phyloP scores from a whole-genome alignment of 2,113 vertebrate genomes.

The Anguilla japonica region DNA sequence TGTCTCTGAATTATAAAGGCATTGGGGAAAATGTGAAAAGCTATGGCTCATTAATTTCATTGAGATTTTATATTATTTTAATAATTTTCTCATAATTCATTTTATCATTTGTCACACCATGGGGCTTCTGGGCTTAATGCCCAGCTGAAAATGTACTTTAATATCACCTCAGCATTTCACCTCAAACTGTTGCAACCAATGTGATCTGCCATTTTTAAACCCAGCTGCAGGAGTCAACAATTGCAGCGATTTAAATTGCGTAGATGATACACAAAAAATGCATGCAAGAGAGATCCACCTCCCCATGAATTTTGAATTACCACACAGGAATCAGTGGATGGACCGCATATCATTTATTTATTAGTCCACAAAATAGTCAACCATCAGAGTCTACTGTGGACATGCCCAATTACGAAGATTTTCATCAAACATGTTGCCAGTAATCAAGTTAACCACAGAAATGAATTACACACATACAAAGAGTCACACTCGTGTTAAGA shows the following conservation, averaged over 20 bases:
- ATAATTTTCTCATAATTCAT: background rate
- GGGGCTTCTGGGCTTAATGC: background rate
- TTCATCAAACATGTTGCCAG: background rate
- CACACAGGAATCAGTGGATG: background rate
- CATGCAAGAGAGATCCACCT: background rate
- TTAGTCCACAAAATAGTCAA: background rate
- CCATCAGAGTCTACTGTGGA: background rate
- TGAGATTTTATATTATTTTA: background rate
- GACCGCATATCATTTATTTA: background rate
- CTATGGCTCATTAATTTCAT: background rate
- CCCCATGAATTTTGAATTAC: background rate
- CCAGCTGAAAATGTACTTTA: background rate
- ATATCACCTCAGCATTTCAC: background rate
- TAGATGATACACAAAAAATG: background rate
- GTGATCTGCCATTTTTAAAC: background rate
- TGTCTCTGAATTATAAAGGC: background rate
- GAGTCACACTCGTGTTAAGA: background rate
- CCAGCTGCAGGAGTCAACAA: background rate
- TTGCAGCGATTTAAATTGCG: background rate
- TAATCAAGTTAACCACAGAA: background rate
- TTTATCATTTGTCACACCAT: background rate
- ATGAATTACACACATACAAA: background rate
- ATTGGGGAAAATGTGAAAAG: background rate
- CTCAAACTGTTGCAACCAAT: background rate
- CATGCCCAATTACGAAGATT: background rate